Evolutionary conservation across 2,888 invertebrate genomes (phyloP).

Genomic region (Phyllotreta cruciferae): DNA sequence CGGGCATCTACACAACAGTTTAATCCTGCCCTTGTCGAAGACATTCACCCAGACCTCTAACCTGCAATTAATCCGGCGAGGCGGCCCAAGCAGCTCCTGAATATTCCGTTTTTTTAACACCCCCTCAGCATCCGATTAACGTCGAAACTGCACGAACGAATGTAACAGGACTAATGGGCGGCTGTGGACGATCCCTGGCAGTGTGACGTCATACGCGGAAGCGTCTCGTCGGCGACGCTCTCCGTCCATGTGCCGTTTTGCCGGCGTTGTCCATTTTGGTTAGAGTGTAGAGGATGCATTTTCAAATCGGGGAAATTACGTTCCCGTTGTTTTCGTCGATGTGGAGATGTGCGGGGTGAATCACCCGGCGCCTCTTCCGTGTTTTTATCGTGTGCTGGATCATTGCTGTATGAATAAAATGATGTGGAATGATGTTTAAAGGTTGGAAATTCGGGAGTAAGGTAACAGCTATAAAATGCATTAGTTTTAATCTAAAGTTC

Average conservation of each 20-base stretch:
- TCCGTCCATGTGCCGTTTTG: slow-evolving; percentile 53
- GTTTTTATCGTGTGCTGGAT: slow-evolving; percentile 10
- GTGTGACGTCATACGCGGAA: slow-evolving; percentile 60
- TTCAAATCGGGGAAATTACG: slow-evolving; percentile 7
- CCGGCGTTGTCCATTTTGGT: slow-evolving; percentile 39
- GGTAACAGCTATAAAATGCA: slow-evolving; percentile 31
- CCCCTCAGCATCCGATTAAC: slow-evolving; percentile 30
- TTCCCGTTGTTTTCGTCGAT: slow-evolving; percentile 8
- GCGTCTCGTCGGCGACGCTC: slow-evolving; percentile 47
- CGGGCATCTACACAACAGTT: neutral
- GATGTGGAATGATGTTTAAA: slow-evolving; percentile 52
- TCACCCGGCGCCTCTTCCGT: slow-evolving; percentile 1
- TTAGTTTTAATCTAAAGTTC: too few relatives aligned
- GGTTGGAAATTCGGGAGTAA: slow-evolving; percentile 57
- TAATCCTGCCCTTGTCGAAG: slow-evolving; percentile 3
- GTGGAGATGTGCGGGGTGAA: slow-evolving; percentile 5
- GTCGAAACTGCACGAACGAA: slow-evolving; percentile 26
- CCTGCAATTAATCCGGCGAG: slow-evolving; percentile 31
- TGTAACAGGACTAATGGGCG: slow-evolving; percentile 26
- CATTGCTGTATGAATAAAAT: neutral
- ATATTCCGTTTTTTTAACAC: slow-evolving; percentile 28
- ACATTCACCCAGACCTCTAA: slow-evolving; percentile 21
- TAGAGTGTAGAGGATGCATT: slow-evolving; percentile 21
- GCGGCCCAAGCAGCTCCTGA: slow-evolving; percentile 27
- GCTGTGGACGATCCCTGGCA: slow-evolving; percentile 52